Conservation (phyloP, 2,888 invertebrate genomes). For the Willowsia nigromaculata region DNA sequence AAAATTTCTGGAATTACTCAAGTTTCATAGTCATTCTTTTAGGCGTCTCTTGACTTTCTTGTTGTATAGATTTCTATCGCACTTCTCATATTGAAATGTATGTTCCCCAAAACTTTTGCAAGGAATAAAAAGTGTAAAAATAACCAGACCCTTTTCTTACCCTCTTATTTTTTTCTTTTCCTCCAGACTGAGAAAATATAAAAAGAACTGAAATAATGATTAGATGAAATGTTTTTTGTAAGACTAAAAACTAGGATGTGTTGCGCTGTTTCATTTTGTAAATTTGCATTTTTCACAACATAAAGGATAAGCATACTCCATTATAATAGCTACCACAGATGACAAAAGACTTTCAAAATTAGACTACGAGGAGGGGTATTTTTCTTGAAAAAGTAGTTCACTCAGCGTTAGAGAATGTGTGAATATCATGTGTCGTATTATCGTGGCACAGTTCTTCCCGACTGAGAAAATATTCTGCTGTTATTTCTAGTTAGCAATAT, state of each 20-base stretch:
- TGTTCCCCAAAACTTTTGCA: not conserved
- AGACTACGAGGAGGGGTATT: not conserved
- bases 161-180: not conserved
- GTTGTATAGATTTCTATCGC: not conserved
- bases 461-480: not conserved
- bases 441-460: not conserved
- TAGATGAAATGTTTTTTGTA: not conserved
- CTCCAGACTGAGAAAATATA: not conserved
- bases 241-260: not conserved
- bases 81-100: not conserved
- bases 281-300: slow-evolving; percentile 15
- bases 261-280: not conserved
- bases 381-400: not conserved
- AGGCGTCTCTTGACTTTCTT: slow-evolving; percentile 1
- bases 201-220: not conserved
- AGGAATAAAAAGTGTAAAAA: not conserved
- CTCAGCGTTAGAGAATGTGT: not conserved
- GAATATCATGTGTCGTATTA: not conserved
- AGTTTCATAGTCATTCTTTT: slow-evolving; percentile 20
- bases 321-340: not conserved
- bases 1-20: slow-evolving; percentile 30
- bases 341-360: not conserved
- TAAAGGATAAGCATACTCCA: not conserved
- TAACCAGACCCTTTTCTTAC: slow-evolving; percentile 4
- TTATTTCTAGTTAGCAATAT: slow-evolving; percentile 20